phyloP scores from a whole-genome alignment of 2,888 invertebrate genomes.

The Drosophila algonquin region DNA sequence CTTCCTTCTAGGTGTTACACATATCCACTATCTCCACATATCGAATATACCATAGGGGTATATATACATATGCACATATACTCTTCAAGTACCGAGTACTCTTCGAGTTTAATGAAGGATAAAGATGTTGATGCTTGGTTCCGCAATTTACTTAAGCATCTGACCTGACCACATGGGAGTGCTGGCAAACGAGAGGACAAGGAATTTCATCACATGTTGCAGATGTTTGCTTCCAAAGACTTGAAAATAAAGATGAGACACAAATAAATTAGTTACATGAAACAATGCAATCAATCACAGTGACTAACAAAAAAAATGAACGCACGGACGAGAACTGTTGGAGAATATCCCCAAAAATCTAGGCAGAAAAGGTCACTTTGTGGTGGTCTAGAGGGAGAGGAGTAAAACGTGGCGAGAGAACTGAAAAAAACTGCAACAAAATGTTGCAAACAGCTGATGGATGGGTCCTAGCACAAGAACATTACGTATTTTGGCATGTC shows the following conservation, averaged over 20 bases:
- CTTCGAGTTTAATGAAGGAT: neutral
- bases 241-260: slow-evolving; percentile 26
- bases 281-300: slow-evolving; percentile 75
- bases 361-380: slow-evolving; percentile 44
- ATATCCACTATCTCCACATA: too few species aligned
- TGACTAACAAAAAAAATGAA: slow-evolving; percentile 47
- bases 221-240: slow-evolving; percentile 25
- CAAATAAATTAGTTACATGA: slow-evolving; percentile 73
- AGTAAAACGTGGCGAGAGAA: neutral
- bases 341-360: neutral
- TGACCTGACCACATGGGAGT: neutral
- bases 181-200: slow-evolving; percentile 42
- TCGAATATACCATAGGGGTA: too few species aligned
- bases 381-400: slow-evolving; percentile 47
- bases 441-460: slow-evolving; percentile 56
- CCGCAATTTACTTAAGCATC: slow-evolving; percentile 4
- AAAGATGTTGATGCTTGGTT: neutral
- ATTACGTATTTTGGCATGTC: slow-evolving; percentile 37
- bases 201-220: slow-evolving; percentile 29
- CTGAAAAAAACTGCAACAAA: neutral
- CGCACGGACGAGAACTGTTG: neutral
- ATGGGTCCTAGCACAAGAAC: slow-evolving; percentile 67
- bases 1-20: too few species aligned
- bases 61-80: too few species aligned
- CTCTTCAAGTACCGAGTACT: too few species aligned